phyloP scores from a whole-genome alignment of 2,113 vertebrate species.

The Rafetus swinhoei region DNA sequence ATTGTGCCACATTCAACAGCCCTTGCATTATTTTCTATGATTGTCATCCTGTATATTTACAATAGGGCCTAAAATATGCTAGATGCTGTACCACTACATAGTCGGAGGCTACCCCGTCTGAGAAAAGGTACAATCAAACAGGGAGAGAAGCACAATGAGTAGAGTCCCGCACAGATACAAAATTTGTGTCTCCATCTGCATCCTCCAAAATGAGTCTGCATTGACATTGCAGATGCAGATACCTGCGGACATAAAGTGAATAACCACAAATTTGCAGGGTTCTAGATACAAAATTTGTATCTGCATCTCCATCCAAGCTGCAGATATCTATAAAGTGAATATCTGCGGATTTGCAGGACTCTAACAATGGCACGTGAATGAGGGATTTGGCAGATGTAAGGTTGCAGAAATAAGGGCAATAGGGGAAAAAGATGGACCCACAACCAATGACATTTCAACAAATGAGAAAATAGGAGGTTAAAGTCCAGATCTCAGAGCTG shows the following conservation, averaged over 20 bases:
- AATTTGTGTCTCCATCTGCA: too few relatives aligned
- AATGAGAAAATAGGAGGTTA: neutral
- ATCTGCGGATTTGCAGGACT: too few relatives aligned
- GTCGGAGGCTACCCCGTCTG: neutral
- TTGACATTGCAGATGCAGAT: too few relatives aligned
- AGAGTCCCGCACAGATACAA: too few relatives aligned
- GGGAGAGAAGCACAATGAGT: neutral
- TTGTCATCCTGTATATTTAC: neutral
- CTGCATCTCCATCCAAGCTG: too few relatives aligned
- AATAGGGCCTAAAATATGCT: neutral
- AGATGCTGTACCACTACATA: neutral
- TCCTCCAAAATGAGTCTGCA: too few relatives aligned
- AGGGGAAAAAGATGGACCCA: neutral
- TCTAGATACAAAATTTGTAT: too few relatives aligned
- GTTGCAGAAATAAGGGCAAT: neutral
- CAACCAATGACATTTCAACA: neutral
- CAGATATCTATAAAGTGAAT: too few relatives aligned
- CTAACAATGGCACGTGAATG: neutral
- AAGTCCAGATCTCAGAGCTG: neutral
- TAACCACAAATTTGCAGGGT: too few relatives aligned
- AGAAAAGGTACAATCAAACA: neutral
- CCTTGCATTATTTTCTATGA: constrained; percentile 30
- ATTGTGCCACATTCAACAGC: neutral
- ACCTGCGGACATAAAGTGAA: too few relatives aligned
- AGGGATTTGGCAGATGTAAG: neutral